Percentiles rank a stretch among this genome's conserved stretches.
Evolutionary conservation across 1,140 invertebrate genomes (phyloP).

Genomic region (Drosophila erecta): DNA sequence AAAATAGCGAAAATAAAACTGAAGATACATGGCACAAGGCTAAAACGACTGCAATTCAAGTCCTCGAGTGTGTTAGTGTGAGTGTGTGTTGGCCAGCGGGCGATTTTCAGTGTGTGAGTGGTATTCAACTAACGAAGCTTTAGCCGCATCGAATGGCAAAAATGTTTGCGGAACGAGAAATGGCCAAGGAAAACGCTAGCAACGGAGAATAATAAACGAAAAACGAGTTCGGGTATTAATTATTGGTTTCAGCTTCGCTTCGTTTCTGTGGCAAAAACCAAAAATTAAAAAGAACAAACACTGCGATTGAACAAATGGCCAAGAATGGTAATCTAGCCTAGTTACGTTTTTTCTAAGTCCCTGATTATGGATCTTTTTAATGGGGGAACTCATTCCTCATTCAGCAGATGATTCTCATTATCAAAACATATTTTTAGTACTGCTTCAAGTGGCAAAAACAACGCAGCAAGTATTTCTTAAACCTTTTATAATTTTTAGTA

Average conservation of each 20-base stretch:
- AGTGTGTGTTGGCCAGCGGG: conserved; percentile 18
- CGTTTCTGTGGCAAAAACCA: conserved; percentile 41
- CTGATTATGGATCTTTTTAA: too few relatives aligned
- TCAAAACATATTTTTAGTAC: too few relatives aligned
- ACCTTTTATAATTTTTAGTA: too few relatives aligned
- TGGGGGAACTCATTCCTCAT: too few relatives aligned
- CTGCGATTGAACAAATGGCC: neutral
- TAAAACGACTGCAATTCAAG: conserved; percentile 66
- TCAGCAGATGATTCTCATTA: too few relatives aligned
- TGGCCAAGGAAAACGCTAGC: conserved; percentile 30
- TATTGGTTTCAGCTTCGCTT: conserved; percentile 70
- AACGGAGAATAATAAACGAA: conserved; percentile 65
- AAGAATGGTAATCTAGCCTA: neutral
- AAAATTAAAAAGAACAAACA: conserved; percentile 21
- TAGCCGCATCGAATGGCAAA: conserved; percentile 44
- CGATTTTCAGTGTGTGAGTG: conserved; percentile 19
- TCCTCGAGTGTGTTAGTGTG: conserved; percentile 24
- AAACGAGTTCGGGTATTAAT: conserved; percentile 68
- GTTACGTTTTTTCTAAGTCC: too few relatives aligned
- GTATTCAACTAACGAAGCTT: conserved; percentile 65
- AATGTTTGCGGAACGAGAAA: conserved; percentile 28
- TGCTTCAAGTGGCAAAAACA: too few relatives aligned
- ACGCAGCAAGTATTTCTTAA: too few relatives aligned
- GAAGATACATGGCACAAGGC: conserved; percentile 69
- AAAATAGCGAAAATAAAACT: conserved; percentile 49